Conservation (phyloP, 1,140 invertebrate species). For the Apis dorsata region DNA sequence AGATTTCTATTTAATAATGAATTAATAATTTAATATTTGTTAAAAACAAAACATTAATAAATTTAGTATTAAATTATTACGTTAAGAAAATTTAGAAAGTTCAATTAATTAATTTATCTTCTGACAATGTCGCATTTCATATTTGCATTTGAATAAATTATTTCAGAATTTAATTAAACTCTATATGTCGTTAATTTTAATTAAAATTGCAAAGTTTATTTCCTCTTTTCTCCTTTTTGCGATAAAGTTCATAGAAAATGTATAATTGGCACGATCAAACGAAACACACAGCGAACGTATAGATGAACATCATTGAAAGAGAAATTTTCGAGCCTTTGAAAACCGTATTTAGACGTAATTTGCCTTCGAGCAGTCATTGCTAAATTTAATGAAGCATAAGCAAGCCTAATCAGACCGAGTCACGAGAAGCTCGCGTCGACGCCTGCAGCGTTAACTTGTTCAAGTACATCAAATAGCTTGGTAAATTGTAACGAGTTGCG, state of each 20-base stretch:
- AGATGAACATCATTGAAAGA: not conserved
- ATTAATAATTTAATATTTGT: no score
- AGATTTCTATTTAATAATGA: no score
- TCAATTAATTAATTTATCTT: no score
- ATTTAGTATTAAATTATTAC: no score
- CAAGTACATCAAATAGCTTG: constrained; percentile 29
- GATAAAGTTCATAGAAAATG: no score
- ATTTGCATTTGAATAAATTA: not conserved
- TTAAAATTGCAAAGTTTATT: not conserved
- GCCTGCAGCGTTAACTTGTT: constrained; percentile 39
- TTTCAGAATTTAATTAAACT: not conserved
- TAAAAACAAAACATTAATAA: no score
- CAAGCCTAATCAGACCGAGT: constrained; percentile 44
- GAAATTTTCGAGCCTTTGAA: not conserved
- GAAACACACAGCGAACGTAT: not conserved
- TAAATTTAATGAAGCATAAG: constrained; percentile 50
- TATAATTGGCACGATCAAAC: not conserved
- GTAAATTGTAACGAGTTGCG: constrained; percentile 54
- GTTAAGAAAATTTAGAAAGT: no score
- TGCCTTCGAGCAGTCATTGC: constrained; percentile 32
- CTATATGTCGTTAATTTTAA: not conserved
- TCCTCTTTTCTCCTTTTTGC: no score
- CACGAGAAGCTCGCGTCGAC: constrained; percentile 26
- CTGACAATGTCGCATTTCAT: not conserved
- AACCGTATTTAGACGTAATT: constrained; percentile 18